Percentiles rank a stretch among this genome's conserved stretches.
Conservation (phyloP, 2,113 vertebrate species). For the Hyla sarda region DNA sequence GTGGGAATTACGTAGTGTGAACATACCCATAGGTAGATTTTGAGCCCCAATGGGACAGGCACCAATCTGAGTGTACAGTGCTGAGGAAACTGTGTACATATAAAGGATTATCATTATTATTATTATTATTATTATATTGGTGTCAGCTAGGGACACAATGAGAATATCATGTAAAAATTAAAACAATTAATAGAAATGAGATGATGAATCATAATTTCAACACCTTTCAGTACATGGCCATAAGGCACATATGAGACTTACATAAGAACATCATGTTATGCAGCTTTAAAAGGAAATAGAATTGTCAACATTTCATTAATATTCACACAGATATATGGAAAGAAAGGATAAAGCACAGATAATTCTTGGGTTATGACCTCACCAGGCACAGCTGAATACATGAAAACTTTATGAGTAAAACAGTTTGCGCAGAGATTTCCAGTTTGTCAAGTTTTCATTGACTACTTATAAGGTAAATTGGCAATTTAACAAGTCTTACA, state of each 20-base stretch:
- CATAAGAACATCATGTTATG: neutral
- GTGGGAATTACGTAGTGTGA: too few species aligned
- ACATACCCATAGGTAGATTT: too few species aligned
- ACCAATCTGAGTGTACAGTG: too few species aligned
- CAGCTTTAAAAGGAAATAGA: neutral
- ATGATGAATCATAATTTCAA: neutral
- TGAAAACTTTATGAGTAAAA: neutral
- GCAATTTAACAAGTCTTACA: neutral
- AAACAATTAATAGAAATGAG: neutral
- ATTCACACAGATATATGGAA: neutral
- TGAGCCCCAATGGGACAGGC: too few species aligned
- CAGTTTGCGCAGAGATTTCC: neutral
- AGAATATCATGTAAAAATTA: neutral
- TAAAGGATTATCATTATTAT: too few species aligned
- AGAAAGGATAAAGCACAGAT: neutral
- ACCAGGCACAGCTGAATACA: neutral
- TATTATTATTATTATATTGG: neutral
- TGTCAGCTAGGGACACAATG: neutral
- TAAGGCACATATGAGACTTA: slow-evolving; percentile 11
- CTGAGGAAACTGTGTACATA: neutral
- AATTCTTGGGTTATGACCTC: neutral
- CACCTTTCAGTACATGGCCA: neutral
- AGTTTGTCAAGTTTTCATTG: neutral
- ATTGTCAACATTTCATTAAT: neutral
- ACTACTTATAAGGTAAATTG: neutral